phyloP scores from a whole-genome alignment of 1,140 invertebrate genomes.

The Rhagoletis zephyria region DNA sequence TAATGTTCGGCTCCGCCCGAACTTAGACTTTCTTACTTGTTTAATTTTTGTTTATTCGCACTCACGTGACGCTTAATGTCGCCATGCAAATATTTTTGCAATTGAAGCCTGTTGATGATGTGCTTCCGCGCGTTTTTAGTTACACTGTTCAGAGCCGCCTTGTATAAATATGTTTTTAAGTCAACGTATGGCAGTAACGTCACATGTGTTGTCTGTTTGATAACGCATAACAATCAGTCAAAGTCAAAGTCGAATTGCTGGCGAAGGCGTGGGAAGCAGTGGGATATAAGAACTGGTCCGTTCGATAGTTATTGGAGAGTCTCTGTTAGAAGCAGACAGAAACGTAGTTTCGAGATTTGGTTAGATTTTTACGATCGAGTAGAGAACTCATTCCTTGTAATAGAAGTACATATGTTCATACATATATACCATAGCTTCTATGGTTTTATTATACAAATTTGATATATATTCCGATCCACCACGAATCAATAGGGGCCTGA shows the following conservation, averaged over 20 bases:
- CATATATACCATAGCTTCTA: too few species aligned
- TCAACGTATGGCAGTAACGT: background rate
- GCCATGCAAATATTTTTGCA: conserved; percentile 48
- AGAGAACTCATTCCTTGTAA: too few species aligned
- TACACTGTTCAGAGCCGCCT: conserved; percentile 1
- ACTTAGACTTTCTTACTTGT: too few species aligned
- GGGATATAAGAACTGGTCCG: background rate
- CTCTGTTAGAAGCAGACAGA: too few species aligned
- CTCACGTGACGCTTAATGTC: conserved; percentile 40
- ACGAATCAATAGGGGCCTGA: too few species aligned
- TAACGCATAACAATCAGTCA: conserved; percentile 51
- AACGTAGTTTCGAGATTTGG: too few species aligned
- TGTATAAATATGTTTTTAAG: conserved; percentile 46
- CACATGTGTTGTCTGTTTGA: conserved; percentile 40
- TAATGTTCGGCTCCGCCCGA: too few species aligned
- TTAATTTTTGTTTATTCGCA: conserved; percentile 27
- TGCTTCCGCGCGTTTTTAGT: background rate
- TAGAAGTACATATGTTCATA: too few species aligned
- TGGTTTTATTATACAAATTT: too few species aligned
- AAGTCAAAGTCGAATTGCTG: background rate
- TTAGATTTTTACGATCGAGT: too few species aligned
- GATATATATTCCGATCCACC: too few species aligned
- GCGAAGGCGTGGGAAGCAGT: background rate
- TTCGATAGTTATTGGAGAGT: too few species aligned
- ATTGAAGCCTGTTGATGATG: conserved; percentile 41